Base-by-base conservation (phyloP, 2,888 invertebrate species). In the Adelognathus sp. region DNA sequence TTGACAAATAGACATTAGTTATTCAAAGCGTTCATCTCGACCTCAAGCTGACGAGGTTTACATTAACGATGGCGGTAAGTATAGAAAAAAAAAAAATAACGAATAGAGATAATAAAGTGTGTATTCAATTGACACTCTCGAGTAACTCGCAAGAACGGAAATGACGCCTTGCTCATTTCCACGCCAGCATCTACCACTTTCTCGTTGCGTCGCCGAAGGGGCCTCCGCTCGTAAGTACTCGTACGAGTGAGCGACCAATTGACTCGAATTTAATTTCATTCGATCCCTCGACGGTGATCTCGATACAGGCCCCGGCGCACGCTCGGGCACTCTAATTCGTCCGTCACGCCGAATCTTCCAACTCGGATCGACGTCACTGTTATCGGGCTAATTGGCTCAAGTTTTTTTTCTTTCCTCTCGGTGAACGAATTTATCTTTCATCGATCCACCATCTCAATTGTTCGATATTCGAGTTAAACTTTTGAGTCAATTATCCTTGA, bases 201-300 rank as follows among this genome's bases (percentile, higher is more conserved):
- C 67, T 58, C 31, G 61, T 61, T 67, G 52, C 67, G 67, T 60
- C 75, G 71, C 61, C 50, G 75, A 54, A 50, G 61, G 63, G 67
- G 56, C 71, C 61, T n/a, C n/a, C n/a, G n/a, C n/a, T n/a, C n/a
- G n/a, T n/a, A n/a, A n/a, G 50, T 60, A 24, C 64, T 79, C 54
- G 46, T 24, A 18, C 71, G 50, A 58, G 72, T 64, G 73, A 70
- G 79, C 70, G 72, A 78, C 75, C 82, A 82, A 82, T 83, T 81
- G 83, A 83, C 74, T 79, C 79, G 80, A 82, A 80, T 80, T 81
- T 76, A 84, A 83, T 82, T 80, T 80, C 73, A 82, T 81, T 81
- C 80, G 80, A 83, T 81, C 77, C 79, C 74, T 73, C 73, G 58
- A 76, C 72, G n/a, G n/a, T 60, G 73, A 79, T 79, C 76, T 79